These are phyloP conservation scores for Ceryle rudis DNA, from an alignment of 2,797 vertebrate genomes.

Conservation along the genomic window DNA sequence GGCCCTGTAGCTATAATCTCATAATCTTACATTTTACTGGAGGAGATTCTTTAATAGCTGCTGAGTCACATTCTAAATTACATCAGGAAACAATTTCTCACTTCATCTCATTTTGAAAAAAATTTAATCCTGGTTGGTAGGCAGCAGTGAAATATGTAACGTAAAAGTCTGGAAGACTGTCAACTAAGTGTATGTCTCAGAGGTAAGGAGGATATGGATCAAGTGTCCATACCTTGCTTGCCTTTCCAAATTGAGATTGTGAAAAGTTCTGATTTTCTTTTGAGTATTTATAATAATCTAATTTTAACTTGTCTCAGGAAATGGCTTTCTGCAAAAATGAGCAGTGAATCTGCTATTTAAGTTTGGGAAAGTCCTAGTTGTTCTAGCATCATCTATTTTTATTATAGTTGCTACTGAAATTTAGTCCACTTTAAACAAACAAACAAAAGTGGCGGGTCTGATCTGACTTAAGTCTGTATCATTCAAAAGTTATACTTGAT, in stretches of 20 bases:
- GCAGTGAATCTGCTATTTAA: neutral
- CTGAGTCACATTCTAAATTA: constrained; percentile 23
- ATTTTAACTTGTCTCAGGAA: neutral
- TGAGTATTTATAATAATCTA: neutral
- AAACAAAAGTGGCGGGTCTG: neutral
- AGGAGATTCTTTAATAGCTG: neutral
- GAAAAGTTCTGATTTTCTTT: neutral
- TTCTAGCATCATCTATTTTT: neutral
- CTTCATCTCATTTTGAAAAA: neutral
- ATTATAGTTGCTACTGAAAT: neutral
- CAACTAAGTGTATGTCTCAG: neutral
- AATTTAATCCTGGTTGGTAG: neutral
- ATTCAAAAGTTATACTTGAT: neutral
- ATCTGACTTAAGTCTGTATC: neutral
- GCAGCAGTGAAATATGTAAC: constrained; percentile 25
- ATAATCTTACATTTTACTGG: neutral
- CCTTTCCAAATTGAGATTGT: neutral
- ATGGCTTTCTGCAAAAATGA: neutral
- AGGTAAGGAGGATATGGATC: constrained; percentile 49
- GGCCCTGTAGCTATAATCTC: neutral
- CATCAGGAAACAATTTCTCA: neutral
- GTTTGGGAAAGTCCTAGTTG: neutral
- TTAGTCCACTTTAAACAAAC: neutral
- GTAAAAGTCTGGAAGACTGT: constrained; percentile 30
- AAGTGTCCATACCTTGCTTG: neutral